A percentile compares a stretch with the other conserved stretches of the same genome.
phyloP scores from a whole-genome alignment of 2,113 vertebrate genomes.

The Shinisaurus crocodilurus region DNA sequence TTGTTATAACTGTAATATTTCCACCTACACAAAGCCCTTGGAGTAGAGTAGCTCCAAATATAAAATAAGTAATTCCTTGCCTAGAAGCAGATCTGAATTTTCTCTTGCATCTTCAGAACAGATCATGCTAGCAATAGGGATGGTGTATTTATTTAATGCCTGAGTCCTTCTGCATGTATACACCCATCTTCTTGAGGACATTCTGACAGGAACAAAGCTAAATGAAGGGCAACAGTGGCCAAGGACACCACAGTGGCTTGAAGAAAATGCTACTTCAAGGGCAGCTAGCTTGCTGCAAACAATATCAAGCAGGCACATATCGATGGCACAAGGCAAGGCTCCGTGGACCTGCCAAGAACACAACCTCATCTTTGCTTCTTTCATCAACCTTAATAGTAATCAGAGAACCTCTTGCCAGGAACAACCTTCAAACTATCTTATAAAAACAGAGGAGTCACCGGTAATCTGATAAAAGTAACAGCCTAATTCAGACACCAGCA shows the following conservation, averaged over 20 bases:
- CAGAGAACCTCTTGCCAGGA: constrained; percentile 5
- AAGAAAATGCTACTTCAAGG: constrained; percentile 57
- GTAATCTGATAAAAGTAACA: constrained; percentile 25
- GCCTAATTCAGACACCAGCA: neutral
- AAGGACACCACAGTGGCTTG: constrained; percentile 54
- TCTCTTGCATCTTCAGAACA: neutral
- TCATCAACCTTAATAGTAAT: constrained; percentile 28
- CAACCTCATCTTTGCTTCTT: constrained; percentile 35
- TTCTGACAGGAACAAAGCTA: constrained; percentile 14
- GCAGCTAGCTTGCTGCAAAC: constrained; percentile 51
- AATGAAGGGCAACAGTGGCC: constrained; percentile 39
- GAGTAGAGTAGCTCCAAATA: neutral
- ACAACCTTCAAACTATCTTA: constrained; percentile 26
- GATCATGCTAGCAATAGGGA: neutral
- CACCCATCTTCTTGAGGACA: neutral
- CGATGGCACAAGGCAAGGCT: constrained; percentile 39
- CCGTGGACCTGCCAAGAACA: constrained; percentile 53
- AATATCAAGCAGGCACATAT: constrained; percentile 53
- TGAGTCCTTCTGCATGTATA: neutral
- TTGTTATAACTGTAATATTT: neutral
- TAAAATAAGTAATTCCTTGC: neutral
- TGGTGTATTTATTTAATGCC: neutral
- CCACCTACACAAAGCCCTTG: neutral
- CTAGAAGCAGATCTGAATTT: neutral
- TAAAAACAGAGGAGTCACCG: constrained; percentile 5